phyloP scores from a whole-genome alignment of 2,797 vertebrate genomes.

The Threskiornis aethiopicus region DNA sequence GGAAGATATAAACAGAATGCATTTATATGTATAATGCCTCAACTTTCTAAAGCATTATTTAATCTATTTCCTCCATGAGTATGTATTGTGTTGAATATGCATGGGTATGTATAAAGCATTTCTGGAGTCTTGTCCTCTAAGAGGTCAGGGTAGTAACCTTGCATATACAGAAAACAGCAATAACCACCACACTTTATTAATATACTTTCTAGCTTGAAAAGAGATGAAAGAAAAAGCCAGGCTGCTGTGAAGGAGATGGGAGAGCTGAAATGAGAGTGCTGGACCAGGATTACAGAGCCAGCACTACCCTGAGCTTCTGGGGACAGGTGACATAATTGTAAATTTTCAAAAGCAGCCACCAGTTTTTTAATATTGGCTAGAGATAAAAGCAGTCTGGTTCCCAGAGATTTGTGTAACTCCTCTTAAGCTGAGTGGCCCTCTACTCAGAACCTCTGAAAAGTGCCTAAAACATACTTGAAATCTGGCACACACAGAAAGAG shows the following conservation, averaged over 20 bases:
- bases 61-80: conserved; percentile 51
- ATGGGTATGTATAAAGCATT: conserved; percentile 20
- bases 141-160: conserved; percentile 28
- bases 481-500: fast-evolving
- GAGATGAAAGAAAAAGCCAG: neutral
- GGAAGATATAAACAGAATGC: conserved; percentile 29
- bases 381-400: neutral
- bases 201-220: neutral
- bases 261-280: neutral
- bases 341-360: neutral
- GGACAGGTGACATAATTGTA: neutral
- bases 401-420: neutral
- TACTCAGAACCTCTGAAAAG: neutral
- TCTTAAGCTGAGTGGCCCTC: neutral
- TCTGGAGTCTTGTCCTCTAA: neutral
- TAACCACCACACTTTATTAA: neutral
- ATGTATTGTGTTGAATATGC: conserved; percentile 47
- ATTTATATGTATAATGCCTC: conserved; percentile 40
- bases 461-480: neutral
- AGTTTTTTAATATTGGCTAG: neutral
- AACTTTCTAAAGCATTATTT: conserved; percentile 54
- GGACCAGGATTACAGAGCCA: neutral
- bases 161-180: neutral
- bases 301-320: neutral
- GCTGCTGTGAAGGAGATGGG: neutral